Evolutionary conservation across 2,113 vertebrate genomes (phyloP).

Genomic region (Pseudorhombus dupliciocellatus): DNA sequence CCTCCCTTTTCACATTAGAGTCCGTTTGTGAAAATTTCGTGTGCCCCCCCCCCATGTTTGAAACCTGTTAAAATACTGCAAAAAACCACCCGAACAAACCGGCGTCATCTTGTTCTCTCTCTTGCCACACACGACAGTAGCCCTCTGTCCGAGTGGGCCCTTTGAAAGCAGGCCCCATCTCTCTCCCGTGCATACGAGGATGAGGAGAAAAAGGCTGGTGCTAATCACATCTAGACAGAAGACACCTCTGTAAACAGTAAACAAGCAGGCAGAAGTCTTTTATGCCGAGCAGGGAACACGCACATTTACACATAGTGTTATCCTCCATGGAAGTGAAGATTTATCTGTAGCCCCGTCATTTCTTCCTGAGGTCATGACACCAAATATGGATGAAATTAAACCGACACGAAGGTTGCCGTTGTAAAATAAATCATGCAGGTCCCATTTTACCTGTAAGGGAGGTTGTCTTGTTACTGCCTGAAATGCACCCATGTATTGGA

Average conservation of each 20-base stretch:
- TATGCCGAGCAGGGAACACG: constrained; percentile 44
- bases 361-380: constrained; percentile 26
- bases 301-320: constrained; percentile 48
- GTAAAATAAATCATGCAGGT: constrained; percentile 33
- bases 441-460: constrained; percentile 56
- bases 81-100: too few relatives aligned
- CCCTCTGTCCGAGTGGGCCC: constrained; percentile 47
- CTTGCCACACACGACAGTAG: constrained; percentile 29
- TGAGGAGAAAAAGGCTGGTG: constrained; percentile 18
- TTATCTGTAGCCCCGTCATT: constrained; percentile 29
- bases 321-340: constrained; percentile 38
- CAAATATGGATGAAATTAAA: constrained; percentile 39
- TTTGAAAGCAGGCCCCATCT: constrained; percentile 50
- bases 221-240: constrained; percentile 59
- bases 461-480: constrained; percentile 42
- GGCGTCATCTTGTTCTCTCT: constrained; percentile 37
- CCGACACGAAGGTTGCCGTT: constrained; percentile 12
- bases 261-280: constrained; percentile 58
- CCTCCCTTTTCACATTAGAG: constrained; percentile 57
- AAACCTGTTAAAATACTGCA: too few relatives aligned
- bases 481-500: constrained; percentile 61
- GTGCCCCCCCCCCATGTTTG: constrained; percentile 33
- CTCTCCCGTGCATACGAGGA: constrained; percentile 21
- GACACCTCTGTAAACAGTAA: constrained; percentile 60
- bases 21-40: constrained; percentile 59